Evolutionary conservation across 2,888 invertebrate species (phyloP), one percentile per base, ranked within the genome.

Genomic region (Dolichomitus sp.): DNA sequence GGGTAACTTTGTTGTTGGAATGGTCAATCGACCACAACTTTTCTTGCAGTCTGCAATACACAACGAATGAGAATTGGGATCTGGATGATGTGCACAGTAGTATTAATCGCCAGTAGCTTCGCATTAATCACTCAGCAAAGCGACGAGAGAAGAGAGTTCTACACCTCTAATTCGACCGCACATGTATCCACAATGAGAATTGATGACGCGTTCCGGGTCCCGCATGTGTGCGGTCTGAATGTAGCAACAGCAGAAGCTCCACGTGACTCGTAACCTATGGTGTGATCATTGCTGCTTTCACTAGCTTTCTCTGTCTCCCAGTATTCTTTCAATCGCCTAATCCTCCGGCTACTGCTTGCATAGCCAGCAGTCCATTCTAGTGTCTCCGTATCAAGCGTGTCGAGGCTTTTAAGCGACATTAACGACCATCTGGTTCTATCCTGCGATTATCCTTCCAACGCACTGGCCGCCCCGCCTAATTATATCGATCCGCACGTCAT

Each of bases 141-240:
- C 73, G 76, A 74, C 59, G 80, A 83, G 76, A 72, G 82, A 76
- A 73, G 76, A 80, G 76, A 63, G 73, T 89, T 90, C 88, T 87
- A 86, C 86, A 87, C 90, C 87, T 90, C 90, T 90, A 90, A 91
- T 89, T 90, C 89, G 89, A 89, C 88, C 89, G 87, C 91, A 83
- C 83, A 73, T 76, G 83, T 89, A 86, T 85, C 86, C 87, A 86
- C 91, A 91, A 92, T 91, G 90, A 92, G 91, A 89, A 92, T 92
- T 92, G 91, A 92, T 91, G 92, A 91, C 84, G 86, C 77, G 84
- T 82, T 84, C 81, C 33, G 11, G 84, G 83, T 88, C 88, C 91
- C 90, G 90, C 89, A 89, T 91, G 84, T 87, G 82, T 88, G 85
- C 86, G 86, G 85, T 85, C 86, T 80, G 68, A 83, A 80, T 73